Percentiles rank a stretch among this genome's conserved stretches.
phyloP scores from a whole-genome alignment of 2,113 vertebrate genomes.

The Anolis carolinensis region DNA sequence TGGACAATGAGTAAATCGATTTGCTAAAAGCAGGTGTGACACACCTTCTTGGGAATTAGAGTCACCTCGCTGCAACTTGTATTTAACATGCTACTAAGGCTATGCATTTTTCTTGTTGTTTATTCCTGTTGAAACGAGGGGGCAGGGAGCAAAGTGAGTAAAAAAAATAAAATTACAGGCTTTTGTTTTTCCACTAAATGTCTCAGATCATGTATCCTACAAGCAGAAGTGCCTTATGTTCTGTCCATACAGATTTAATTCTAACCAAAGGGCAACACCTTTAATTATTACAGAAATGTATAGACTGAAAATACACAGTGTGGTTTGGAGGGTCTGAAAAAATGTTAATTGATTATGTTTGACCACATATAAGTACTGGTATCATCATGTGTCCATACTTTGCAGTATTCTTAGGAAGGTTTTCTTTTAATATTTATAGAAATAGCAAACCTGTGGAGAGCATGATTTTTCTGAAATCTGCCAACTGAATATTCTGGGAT shows the following conservation, averaged over 20 bases:
- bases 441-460: background rate
- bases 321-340: background rate
- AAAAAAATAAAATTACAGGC: constrained; percentile 3
- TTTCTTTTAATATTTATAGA: background rate
- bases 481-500: background rate
- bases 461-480: background rate
- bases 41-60: constrained; percentile 50
- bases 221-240: constrained; percentile 4
- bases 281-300: too few relatives aligned
- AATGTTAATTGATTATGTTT: background rate
- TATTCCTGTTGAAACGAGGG: constrained; percentile 3
- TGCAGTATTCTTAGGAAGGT: background rate
- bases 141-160: background rate
- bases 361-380: background rate
- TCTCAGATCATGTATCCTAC: background rate
- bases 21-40: constrained; percentile 59
- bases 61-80: constrained; percentile 62
- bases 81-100: constrained; percentile 47
- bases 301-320: background rate
- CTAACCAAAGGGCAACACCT: background rate
- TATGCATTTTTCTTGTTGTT: constrained; percentile 19
- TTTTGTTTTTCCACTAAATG: background rate
- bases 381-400: background rate
- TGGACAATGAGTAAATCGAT: constrained; percentile 66
- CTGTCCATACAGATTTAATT: background rate